Conservation (phyloP, 1,140 invertebrate genomes). For the Formica selysi region DNA sequence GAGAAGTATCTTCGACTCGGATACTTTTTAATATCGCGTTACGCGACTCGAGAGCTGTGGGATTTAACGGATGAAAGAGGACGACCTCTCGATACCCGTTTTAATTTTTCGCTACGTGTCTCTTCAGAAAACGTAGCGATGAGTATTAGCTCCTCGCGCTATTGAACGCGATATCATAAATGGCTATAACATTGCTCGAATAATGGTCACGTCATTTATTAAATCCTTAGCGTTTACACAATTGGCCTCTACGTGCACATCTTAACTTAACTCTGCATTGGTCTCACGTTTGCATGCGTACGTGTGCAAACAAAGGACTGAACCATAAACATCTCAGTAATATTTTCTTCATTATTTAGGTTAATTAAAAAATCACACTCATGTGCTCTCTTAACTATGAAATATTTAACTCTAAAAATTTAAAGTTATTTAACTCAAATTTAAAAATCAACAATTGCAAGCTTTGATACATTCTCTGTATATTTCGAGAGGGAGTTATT, state of each 20-base stretch:
- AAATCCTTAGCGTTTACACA: constrained; percentile 1
- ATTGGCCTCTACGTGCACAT: neutral
- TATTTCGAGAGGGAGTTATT: neutral
- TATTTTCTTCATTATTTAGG: neutral
- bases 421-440: no score
- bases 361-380: neutral
- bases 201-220: constrained; percentile 47
- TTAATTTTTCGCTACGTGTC: constrained; percentile 33
- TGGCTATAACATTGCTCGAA: neutral
- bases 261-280: neutral
- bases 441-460: no score
- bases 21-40: constrained; percentile 59
- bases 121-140: constrained; percentile 5
- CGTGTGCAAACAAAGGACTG: neutral
- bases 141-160: constrained; percentile 14
- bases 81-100: constrained; percentile 23
- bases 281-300: no score
- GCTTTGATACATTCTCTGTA: neutral
- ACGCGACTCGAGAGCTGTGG: constrained; percentile 22
- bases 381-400: neutral
- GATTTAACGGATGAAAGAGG: constrained; percentile 49
- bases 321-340: neutral
- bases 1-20: constrained; percentile 23
- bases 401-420: neutral
- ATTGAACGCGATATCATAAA: constrained; percentile 30